Evolutionary conservation across 2,113 vertebrate species (phyloP).

Genomic region (Origma solitaria): DNA sequence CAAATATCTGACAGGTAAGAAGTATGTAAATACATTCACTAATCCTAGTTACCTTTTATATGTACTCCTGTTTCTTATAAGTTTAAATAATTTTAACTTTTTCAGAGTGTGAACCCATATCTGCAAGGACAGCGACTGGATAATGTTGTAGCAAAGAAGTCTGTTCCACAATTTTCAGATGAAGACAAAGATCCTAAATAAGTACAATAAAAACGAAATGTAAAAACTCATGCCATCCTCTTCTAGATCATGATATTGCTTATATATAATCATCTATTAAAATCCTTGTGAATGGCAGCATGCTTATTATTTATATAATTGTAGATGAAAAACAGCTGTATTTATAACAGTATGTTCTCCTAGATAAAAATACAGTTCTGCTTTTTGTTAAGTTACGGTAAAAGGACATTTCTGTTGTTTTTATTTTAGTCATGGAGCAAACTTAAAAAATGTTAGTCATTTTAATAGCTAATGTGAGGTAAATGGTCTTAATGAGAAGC

Average conservation of each 20-base stretch:
- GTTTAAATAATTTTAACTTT: neutral
- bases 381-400: constrained; percentile 65
- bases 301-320: constrained; percentile 68
- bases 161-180: constrained; percentile 90
- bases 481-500: constrained; percentile 50
- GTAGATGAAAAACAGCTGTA: constrained; percentile 65
- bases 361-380: constrained; percentile 50
- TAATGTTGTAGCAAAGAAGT: constrained; percentile 97
- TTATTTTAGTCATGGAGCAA: constrained; percentile 47
- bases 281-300: constrained; percentile 59
- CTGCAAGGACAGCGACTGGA: constrained; percentile 91
- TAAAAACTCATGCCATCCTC: neutral
- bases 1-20: neutral
- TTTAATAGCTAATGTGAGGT: constrained; percentile 54
- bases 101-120: constrained; percentile 89
- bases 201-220: constrained; percentile 44
- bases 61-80: neutral
- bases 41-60: neutral
- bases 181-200: constrained; percentile 79
- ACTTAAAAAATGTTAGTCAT: constrained; percentile 63
- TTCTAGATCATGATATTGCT: constrained; percentile 2
- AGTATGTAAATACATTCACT: neutral
- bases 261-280: constrained; percentile 40
- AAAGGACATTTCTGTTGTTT: constrained; percentile 48
- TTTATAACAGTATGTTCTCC: constrained; percentile 61